Base-by-base conservation (phyloP, 2,797 vertebrate species). In the Pseudochaenichthys georgianus region DNA sequence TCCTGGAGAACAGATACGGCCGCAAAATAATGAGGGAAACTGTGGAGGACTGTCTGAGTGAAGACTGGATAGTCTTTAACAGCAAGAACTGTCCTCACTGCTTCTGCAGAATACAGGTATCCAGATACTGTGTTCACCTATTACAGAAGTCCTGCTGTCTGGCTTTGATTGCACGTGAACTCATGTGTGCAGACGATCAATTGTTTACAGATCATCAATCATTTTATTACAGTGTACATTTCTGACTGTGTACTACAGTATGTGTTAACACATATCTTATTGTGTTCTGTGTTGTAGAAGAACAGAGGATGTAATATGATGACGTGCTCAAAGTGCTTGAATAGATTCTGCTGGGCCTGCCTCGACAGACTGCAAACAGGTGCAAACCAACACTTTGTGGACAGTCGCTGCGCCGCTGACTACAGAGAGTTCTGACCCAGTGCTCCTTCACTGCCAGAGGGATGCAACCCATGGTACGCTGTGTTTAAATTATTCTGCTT, bases 71-170 rank as follows among this genome's bases (percentile, higher is more conserved):
- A 0, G 59, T 77, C 1, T 75, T 70, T 63, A 96, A 98, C 65
- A 95, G 94, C 7, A 96, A 96, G 89, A 47, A 83, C 46, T 97
- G 97, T 83, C 97, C 97, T 0, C 81, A 88, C 63, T 97, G 96
- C 73, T 93, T 92, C 31, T 90, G 88, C 52, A 93, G 47, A n/a
- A 97, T 97, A 52, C 77, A 98, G 96, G 97, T 95, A 55, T 57
- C 9, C 38, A 41, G 23, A 55, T 10, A 41, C 34, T 38, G 34
- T 34, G 8, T 54, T 15, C 15, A 5, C 13, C 2, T 28, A 0
- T 15, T n/a, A 13, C 34, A 38, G 6, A 38, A 38, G 34, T 38
- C 34, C 34, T 38, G 34, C 34, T 8, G 7, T 38, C 34, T 38
- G 34, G 34, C 34, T 38, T 42, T 16, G 47, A 12, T 28, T n/a